Conservation (phyloP, 2,888 invertebrate species). For the Mythimna albipuncta region DNA sequence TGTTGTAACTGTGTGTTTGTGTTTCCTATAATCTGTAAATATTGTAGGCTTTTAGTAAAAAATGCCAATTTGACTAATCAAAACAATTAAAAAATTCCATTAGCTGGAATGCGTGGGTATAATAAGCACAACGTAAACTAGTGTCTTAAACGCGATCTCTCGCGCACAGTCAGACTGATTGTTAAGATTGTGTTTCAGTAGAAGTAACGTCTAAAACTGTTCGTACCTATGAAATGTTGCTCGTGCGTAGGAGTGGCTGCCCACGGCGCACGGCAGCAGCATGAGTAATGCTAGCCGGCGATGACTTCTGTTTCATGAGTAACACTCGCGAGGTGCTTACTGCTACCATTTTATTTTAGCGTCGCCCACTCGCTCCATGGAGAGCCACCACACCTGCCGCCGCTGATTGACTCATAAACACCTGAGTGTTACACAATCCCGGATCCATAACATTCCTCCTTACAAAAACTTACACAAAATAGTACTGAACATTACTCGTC, state of each 20-base stretch:
- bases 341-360: constrained; percentile 87
- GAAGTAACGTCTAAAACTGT: constrained; percentile 79
- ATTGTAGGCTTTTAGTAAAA: constrained; percentile 17
- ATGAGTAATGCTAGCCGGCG: constrained; percentile 82
- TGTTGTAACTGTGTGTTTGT: constrained; percentile 30
- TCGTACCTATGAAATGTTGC: constrained; percentile 84
- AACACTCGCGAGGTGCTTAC: constrained; percentile 74
- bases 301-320: constrained; percentile 82
- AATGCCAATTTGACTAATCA: constrained; percentile 9
- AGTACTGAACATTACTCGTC: constrained; percentile 32
- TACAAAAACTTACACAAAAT: constrained; percentile 57
- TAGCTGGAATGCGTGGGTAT: constrained; percentile 21
- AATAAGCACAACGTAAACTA: constrained; percentile 15
- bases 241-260: constrained; percentile 86
- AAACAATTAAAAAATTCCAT: constrained; percentile 19
- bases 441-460: constrained; percentile 72
- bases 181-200: constrained; percentile 69
- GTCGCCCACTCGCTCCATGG: constrained; percentile 83
- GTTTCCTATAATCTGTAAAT: constrained; percentile 31
- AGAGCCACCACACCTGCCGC: constrained; percentile 86
- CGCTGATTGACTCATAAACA: constrained; percentile 82
- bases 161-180: constrained; percentile 60
- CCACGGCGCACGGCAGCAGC: constrained; percentile 77
- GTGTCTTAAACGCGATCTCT: constrained; percentile 41
- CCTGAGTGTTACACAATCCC: constrained; percentile 86